Evolutionary conservation across 2,888 invertebrate species (phyloP).

Genomic region (Melitaea athalia): DNA sequence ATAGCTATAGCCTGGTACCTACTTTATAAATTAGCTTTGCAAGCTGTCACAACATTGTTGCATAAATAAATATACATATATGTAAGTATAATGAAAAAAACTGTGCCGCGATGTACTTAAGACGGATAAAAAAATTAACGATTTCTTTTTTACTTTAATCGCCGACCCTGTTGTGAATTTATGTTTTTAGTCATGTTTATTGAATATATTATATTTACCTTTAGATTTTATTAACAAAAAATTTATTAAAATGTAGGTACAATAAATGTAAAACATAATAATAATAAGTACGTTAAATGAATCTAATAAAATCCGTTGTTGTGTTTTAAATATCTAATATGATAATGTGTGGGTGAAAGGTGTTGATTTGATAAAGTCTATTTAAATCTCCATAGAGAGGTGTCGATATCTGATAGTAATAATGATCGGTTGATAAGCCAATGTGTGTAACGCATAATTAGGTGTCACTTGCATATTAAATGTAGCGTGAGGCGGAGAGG

Average conservation of each 20-base stretch:
- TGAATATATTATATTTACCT: conserved; percentile 4
- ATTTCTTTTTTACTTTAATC: conserved; percentile 27
- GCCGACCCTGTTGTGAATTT: conserved; percentile 13
- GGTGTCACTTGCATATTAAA: conserved; percentile 45
- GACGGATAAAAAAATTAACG: conserved; percentile 24
- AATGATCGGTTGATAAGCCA: conserved; percentile 38
- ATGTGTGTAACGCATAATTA: conserved; percentile 45
- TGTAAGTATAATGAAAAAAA: conserved; percentile 21
- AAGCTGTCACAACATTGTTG: conserved; percentile 28
- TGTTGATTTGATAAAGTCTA: conserved; percentile 32
- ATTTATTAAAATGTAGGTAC: background rate
- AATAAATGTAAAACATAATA: background rate
- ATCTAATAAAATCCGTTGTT: background rate
- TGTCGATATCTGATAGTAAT: conserved; percentile 32
- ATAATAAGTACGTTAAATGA: background rate
- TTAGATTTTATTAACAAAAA: background rate
- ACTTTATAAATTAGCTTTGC: conserved; percentile 9
- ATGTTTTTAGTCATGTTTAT: conserved; percentile 22
- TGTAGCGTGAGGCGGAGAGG: conserved; percentile 47
- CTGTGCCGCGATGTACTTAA: conserved; percentile 22
- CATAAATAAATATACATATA: conserved; percentile 22
- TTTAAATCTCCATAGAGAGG: conserved; percentile 28
- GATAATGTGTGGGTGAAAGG: conserved; percentile 31
- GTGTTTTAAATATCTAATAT: conserved; percentile 17
- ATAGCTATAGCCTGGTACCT: conserved; percentile 9